phyloP scores from a whole-genome alignment of 2,113 vertebrate species.

The Jaculus jaculus region DNA sequence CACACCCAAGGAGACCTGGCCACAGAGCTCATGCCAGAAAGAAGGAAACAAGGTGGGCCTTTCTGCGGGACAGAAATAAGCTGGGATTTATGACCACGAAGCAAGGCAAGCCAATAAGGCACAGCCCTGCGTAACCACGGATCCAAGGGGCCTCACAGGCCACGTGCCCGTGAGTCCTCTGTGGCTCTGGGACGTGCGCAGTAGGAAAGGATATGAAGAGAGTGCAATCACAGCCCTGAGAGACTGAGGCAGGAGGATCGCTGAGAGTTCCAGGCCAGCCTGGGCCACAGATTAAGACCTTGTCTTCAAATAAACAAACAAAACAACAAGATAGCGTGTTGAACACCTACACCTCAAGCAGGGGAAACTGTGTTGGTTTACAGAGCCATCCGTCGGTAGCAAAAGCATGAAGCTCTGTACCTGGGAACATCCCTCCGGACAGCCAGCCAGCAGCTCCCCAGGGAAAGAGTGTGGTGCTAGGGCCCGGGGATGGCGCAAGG shows the following conservation, averaged over 20 bases:
- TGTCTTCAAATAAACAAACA: not conserved
- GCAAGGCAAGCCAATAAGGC: too few relatives aligned
- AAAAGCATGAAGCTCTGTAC: fast-evolving
- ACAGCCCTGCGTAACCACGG: fast-evolving
- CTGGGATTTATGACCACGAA: fast-evolving
- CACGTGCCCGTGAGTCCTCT: fast-evolving
- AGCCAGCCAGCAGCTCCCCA: not conserved
- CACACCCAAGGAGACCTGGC: not conserved
- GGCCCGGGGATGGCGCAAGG: not conserved
- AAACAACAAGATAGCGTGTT: not conserved
- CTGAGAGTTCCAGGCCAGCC: not conserved
- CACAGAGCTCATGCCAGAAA: not conserved
- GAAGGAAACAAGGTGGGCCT: not conserved
- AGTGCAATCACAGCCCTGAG: not conserved
- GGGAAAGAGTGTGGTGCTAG: not conserved
- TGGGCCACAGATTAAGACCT: not conserved
- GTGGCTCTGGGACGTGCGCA: fast-evolving
- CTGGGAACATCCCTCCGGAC: not conserved
- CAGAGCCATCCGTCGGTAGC: not conserved
- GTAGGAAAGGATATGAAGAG: not conserved
- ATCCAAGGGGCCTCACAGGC: fast-evolving
- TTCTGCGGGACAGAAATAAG: not conserved
- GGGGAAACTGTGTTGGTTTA: not conserved
- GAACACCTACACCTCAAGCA: not conserved
- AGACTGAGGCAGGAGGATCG: not conserved